Conservation (phyloP, 2,797 vertebrate species). For the Acipenser oxyrinchus region DNA sequence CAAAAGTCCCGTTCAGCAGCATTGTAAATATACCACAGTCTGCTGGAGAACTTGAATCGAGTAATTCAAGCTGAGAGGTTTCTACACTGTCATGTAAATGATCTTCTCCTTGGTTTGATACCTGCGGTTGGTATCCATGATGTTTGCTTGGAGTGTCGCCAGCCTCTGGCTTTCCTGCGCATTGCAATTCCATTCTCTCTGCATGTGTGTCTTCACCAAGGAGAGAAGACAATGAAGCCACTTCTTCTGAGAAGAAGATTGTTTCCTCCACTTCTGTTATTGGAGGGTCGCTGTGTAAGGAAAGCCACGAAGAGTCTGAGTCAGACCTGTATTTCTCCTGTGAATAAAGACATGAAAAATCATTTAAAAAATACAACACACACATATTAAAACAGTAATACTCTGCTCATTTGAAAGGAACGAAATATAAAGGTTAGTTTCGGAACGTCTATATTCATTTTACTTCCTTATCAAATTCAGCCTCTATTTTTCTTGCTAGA, state of each 20-base stretch:
- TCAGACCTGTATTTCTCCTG: conserved; percentile 36
- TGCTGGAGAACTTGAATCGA: background rate
- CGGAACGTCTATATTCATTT: too few relatives aligned
- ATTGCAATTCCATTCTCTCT: background rate
- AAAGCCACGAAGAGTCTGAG: conserved; percentile 21
- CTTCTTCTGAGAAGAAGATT: conserved; percentile 27
- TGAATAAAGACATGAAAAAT: too few relatives aligned
- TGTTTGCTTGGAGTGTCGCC: conserved; percentile 11
- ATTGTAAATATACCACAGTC: conserved; percentile 27
- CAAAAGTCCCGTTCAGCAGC: conserved; percentile 28
- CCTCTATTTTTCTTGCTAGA: too few relatives aligned
- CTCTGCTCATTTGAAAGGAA: too few relatives aligned
- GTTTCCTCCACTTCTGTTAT: conserved; percentile 61
- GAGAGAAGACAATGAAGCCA: conserved; percentile 33
- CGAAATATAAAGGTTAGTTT: too few relatives aligned
- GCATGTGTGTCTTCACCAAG: conserved; percentile 11
- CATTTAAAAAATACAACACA: too few relatives aligned
- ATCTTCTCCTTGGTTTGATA: background rate
- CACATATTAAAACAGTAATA: too few relatives aligned
- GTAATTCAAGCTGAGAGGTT: conserved; percentile 8
- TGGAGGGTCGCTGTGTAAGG: conserved; percentile 50
- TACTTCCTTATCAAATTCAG: too few relatives aligned
- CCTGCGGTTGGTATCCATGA: conserved; percentile 69
- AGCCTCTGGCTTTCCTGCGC: background rate
- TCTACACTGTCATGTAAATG: conserved; percentile 32